A percentile compares a stretch with the other conserved stretches of the same genome.
Evolutionary conservation across 2,888 invertebrate species (phyloP).

Genomic region (Scrobipalpa atriplicella): DNA sequence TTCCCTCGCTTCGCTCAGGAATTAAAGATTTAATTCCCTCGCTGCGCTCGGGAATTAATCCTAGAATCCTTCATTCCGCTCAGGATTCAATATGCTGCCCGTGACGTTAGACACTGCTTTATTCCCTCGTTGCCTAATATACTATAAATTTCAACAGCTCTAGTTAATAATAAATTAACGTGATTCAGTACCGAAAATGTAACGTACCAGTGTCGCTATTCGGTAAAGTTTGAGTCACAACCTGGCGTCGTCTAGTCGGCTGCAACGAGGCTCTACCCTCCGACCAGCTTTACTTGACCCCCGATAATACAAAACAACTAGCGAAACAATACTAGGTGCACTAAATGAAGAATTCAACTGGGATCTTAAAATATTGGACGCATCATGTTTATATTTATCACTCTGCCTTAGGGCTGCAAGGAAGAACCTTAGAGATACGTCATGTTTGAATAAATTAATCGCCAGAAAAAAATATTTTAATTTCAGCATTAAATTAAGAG

Average conservation of each 20-base stretch:
- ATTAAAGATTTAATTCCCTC: too few relatives aligned
- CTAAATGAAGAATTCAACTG: constrained; percentile 16
- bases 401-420: constrained; percentile 25
- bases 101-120: too few relatives aligned
- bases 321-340: constrained; percentile 30
- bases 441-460: not conserved
- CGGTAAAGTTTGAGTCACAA: constrained; percentile 48
- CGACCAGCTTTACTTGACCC: constrained; percentile 42
- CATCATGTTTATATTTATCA: constrained; percentile 32
- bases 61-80: too few relatives aligned
- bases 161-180: constrained; percentile 46
- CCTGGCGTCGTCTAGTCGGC: constrained; percentile 62
- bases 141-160: too few relatives aligned
- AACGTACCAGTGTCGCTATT: constrained; percentile 55
- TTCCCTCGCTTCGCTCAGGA: too few relatives aligned
- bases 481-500: too few relatives aligned
- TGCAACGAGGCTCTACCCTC: constrained; percentile 44
- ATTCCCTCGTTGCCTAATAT: too few relatives aligned
- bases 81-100: too few relatives aligned
- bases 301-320: constrained; percentile 35
- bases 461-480: too few relatives aligned
- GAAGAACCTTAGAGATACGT: not conserved
- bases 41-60: too few relatives aligned
- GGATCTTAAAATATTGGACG: constrained; percentile 21
- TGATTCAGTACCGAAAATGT: constrained; percentile 57